Evolutionary conservation across 2,113 vertebrate species (phyloP).

Genomic region (Glareola pratincola): DNA sequence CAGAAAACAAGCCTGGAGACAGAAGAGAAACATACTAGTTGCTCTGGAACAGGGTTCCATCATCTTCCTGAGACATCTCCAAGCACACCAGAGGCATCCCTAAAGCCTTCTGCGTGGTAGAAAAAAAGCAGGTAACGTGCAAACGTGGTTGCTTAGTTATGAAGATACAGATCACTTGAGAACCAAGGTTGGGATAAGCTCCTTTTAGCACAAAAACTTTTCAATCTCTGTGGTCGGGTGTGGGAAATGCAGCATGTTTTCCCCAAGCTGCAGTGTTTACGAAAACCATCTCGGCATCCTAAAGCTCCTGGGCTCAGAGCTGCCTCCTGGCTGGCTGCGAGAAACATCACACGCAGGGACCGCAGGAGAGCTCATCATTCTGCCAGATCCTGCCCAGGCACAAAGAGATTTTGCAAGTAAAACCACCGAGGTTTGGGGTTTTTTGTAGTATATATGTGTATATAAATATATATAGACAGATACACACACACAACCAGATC

Average conservation of each 20-base stretch:
- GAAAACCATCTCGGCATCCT: not conserved
- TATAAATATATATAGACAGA: too few relatives aligned
- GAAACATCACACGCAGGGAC: not conserved
- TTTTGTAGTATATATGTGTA: not conserved
- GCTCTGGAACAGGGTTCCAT: not conserved
- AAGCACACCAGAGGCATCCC: not conserved
- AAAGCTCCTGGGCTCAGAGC: not conserved
- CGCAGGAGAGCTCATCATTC: not conserved
- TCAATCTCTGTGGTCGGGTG: not conserved
- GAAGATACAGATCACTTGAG: not conserved
- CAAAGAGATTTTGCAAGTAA: not conserved
- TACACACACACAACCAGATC: too few relatives aligned
- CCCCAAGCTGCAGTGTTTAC: not conserved
- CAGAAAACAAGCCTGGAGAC: slow-evolving; percentile 85
- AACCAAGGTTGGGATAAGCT: not conserved
- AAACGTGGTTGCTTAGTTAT: accelerated
- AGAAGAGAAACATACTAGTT: not conserved
- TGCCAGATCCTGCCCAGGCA: not conserved
- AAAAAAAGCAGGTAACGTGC: accelerated
- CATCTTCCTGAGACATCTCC: not conserved
- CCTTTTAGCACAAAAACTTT: not conserved
- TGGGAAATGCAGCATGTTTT: not conserved
- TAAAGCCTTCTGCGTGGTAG: accelerated
- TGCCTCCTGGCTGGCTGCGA: not conserved
- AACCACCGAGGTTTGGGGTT: not conserved